A percentile compares a stretch with the other conserved stretches of the same genome.
phyloP scores from a whole-genome alignment of 2,888 invertebrate species.

The Toxonevra muliebris region DNA sequence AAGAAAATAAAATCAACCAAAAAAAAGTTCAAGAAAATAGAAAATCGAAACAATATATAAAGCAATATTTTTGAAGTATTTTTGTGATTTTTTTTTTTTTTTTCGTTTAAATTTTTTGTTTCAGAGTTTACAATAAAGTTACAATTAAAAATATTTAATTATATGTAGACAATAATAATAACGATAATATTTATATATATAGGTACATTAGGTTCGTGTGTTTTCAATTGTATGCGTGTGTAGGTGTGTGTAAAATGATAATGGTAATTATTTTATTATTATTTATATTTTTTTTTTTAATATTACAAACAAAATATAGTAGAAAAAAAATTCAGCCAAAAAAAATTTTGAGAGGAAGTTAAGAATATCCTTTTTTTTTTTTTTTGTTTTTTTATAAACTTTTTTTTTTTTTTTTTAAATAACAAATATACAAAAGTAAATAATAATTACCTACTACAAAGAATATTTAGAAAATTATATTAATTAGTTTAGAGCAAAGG shows the following conservation, averaged over 20 bases:
- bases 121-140: background rate
- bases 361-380: no score
- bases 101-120: background rate
- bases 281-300: no score
- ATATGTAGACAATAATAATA: constrained; percentile 11
- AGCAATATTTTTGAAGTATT: background rate
- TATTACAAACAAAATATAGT: background rate
- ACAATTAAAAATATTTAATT: constrained; percentile 6
- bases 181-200: constrained; percentile 17
- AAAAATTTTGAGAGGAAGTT: background rate
- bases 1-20: constrained; percentile 6
- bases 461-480: constrained; percentile 5
- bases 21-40: background rate
- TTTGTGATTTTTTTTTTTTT: constrained; percentile 4
- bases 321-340: constrained; percentile 2
- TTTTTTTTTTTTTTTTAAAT: constrained; percentile 16
- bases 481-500: background rate
- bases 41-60: background rate
- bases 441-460: constrained; percentile 8
- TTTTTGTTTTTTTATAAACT: constrained; percentile 6
- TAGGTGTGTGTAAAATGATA: no score
- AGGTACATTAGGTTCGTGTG: constrained; percentile 18
- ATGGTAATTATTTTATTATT: no score
- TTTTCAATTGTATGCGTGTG: no score
- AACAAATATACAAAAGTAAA: constrained; percentile 16